Evolutionary conservation across 2,113 vertebrate species (phyloP), one percentile per base, ranked within the genome.

Genomic region (Megalops atlanticus): DNA sequence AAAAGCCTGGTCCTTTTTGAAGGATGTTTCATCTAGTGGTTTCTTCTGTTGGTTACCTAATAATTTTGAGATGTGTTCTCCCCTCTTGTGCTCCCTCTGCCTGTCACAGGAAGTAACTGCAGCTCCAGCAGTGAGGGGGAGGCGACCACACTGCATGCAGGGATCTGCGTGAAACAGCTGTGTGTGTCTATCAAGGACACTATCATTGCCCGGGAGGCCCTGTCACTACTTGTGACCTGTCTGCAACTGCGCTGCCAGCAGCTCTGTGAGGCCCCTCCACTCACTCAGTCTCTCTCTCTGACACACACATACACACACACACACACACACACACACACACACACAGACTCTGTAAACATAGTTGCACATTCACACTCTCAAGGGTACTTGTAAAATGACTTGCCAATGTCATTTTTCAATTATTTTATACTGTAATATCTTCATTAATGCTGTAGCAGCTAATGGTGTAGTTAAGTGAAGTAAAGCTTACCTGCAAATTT

Each of bases 111-210:
- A 84, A 99, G 98, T 86, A 99, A 97, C 80, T 99, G 98, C 94
- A 99, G 98, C 86, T 97, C 97, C 18, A 96, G 98, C 88, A 99
- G 98, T 0, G 98, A 99, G 87, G 97, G 98, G 0, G 98, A 99
- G 70, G 89, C 94, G 0, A 97, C 94, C 1, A 95, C 96, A 0
- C 87, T 99, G 84, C 98, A 98, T 0, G 97, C 97, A 1, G 97
- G 98, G 52, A 98, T 99, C 91, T 99, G 98, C 72, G 97, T 99
- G 74, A 94, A 96, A 43, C 98, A 99, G 83, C 96, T 96, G 86
- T 95, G 94, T 0, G 96, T 99, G 71, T 98, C 97, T 68, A 97
- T 95, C 92, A 99, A 99, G 92, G 98, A 99, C 80, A 93, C 97
- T 4, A 95, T 99, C 86, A 98, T 99, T 43, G 96, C 98, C 40